Percentiles rank a stretch among this genome's conserved stretches.
Evolutionary conservation across 2,888 invertebrate species (phyloP).

Genomic region (Leptura quadrifasciata): DNA sequence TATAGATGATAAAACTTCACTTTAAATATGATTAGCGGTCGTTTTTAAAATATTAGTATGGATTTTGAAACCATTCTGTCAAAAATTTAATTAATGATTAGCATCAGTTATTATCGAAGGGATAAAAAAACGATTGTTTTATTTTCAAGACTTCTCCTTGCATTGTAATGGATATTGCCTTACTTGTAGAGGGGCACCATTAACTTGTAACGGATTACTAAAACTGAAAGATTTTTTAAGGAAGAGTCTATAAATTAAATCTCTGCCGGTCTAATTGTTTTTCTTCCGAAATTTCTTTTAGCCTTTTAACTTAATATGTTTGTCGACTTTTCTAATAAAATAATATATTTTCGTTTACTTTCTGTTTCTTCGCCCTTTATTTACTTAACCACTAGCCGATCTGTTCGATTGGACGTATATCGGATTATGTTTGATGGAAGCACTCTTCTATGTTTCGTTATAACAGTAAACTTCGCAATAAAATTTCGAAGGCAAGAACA

Average conservation of each 20-base stretch:
- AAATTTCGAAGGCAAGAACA: neutral
- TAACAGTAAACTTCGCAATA: neutral
- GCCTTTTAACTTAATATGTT: constrained; percentile 10
- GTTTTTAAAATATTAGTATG: too few species aligned
- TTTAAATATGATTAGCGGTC: too few species aligned
- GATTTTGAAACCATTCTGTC: too few species aligned
- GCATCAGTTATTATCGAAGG: too few species aligned
- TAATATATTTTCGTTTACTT: constrained; percentile 21
- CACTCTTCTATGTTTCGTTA: neutral
- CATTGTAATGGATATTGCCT: constrained; percentile 34
- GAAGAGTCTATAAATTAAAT: constrained; percentile 52
- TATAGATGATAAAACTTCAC: too few species aligned
- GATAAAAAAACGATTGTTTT: too few species aligned
- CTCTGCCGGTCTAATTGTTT: constrained; percentile 49
- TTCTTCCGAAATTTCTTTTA: neutral
- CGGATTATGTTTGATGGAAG: constrained; percentile 10
- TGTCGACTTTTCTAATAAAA: constrained; percentile 19
- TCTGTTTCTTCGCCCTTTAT: constrained; percentile 4
- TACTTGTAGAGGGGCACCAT: constrained; percentile 41
- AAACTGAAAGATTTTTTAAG: constrained; percentile 49
- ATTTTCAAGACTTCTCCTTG: too few species aligned
- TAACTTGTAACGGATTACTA: constrained; percentile 51
- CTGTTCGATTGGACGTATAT: constrained; percentile 5
- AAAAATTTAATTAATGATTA: too few species aligned
- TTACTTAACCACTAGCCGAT: constrained; percentile 10